phyloP scores from a whole-genome alignment of 1,140 invertebrate species.

The Pogonognathellus flavescens region DNA sequence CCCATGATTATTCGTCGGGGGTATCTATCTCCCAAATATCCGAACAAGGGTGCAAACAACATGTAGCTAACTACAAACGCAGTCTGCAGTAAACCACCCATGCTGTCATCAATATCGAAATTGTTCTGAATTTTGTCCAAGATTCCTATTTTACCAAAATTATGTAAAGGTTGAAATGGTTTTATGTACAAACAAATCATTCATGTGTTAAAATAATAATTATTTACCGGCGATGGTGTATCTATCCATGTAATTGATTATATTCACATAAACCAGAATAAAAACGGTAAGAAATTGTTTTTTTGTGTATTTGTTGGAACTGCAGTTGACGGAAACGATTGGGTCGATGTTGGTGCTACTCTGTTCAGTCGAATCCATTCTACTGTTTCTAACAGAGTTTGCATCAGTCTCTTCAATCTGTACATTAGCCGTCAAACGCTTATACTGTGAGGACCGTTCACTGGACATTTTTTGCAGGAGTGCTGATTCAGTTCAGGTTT shows the following conservation, averaged over 20 bases:
- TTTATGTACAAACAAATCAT: conserved; percentile 60
- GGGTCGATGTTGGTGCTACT: too few species aligned
- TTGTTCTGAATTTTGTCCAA: conserved; percentile 81
- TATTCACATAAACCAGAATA: conserved; percentile 91
- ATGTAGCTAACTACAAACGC: conserved; percentile 96
- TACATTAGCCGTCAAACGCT: neutral
- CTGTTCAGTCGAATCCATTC: too few species aligned
- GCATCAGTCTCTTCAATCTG: neutral
- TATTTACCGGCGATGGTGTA: conserved; percentile 91
- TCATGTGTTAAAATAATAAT: too few species aligned
- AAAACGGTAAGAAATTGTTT: conserved; percentile 80
- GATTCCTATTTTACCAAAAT: conserved; percentile 85
- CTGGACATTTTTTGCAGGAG: too few species aligned
- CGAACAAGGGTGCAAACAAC: conserved; percentile 97
- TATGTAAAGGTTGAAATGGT: neutral
- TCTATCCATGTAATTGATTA: conserved; percentile 99
- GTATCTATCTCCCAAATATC: conserved; percentile 96
- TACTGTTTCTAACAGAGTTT: neutral
- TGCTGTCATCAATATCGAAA: conserved; percentile 81
- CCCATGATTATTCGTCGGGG: conserved; percentile 91
- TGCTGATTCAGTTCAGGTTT: too few species aligned
- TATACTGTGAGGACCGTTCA: neutral
- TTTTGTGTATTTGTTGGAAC: neutral
- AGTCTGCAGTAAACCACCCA: conserved; percentile 92
- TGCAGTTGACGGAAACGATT: neutral